These are phyloP conservation scores for Acanthococcus lagerstroemiae DNA, from an alignment of 2,888 invertebrate genomes.

Conservation along the genomic window DNA sequence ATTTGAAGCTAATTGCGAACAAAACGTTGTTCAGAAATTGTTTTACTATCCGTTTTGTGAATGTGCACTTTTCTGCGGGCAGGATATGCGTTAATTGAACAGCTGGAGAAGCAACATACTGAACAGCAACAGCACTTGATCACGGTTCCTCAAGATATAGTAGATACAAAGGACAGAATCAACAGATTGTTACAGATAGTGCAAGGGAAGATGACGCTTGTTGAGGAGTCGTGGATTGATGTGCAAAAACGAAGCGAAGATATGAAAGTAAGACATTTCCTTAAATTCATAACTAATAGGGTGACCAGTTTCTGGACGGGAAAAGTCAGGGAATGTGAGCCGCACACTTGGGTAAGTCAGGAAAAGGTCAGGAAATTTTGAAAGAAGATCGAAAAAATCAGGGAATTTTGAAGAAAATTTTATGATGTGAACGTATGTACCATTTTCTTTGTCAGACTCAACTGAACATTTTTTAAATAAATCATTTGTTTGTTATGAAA, in stretches of 20 bases:
- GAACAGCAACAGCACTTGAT: slow-evolving; percentile 24
- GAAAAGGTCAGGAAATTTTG: too few species aligned
- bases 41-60: not conserved
- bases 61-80: too few species aligned
- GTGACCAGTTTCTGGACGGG: too few species aligned
- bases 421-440: too few species aligned
- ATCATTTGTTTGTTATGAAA: too few species aligned
- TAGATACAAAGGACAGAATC: slow-evolving; percentile 51
- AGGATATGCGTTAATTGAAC: slow-evolving; percentile 15
- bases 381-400: too few species aligned
- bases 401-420: too few species aligned
- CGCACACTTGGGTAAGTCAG: too few species aligned
- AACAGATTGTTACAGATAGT: slow-evolving; percentile 49
- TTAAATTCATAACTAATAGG: too few species aligned
- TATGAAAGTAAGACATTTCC: slow-evolving; percentile 46
- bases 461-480: too few species aligned
- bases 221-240: slow-evolving; percentile 52
- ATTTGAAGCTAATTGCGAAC: not conserved
- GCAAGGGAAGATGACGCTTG: slow-evolving; percentile 48
- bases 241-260: slow-evolving; percentile 51
- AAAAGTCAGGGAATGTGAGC: too few species aligned
- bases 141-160: slow-evolving; percentile 47
- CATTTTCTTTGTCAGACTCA: too few species aligned
- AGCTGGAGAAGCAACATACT: slow-evolving; percentile 22
- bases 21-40: not conserved